Percentiles rank a stretch among this genome's conserved stretches.
Conservation (phyloP, 2,797 vertebrate genomes). For the Aplochiton taeniatus region DNA sequence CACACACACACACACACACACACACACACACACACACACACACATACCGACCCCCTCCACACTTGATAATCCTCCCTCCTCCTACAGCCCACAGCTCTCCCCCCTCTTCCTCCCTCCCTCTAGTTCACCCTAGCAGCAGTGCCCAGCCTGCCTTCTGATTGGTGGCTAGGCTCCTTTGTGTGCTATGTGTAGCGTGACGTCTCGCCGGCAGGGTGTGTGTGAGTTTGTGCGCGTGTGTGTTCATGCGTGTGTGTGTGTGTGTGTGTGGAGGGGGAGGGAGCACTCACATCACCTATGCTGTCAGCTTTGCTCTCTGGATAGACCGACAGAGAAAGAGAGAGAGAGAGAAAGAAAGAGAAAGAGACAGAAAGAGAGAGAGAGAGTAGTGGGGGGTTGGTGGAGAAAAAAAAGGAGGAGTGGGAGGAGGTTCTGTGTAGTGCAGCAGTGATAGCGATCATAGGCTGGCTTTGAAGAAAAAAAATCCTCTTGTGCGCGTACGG, state of each 20-base stretch:
- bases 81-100: constrained; percentile 21
- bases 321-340: constrained; percentile 38
- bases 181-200: constrained; percentile 77
- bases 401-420: constrained; percentile 25
- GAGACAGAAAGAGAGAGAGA: constrained; percentile 23
- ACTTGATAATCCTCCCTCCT: constrained; percentile 20
- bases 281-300: constrained; percentile 68
- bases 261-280: constrained; percentile 45
- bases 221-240: constrained; percentile 33
- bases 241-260: constrained; percentile 54
- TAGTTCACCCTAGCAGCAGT: constrained; percentile 83
- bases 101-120: constrained; percentile 54
- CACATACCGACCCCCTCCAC: constrained; percentile 31
- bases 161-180: constrained; percentile 75
- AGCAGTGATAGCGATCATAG: constrained; percentile 67
- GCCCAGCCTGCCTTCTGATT: constrained; percentile 67
- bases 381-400: constrained; percentile 44
- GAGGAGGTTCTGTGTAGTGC: constrained; percentile 50
- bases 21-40: constrained; percentile 17
- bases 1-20: constrained; percentile 20
- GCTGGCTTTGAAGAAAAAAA: constrained; percentile 52
- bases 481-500: constrained; percentile 53
- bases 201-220: constrained; percentile 50
- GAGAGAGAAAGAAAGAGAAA: constrained; percentile 30
- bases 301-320: constrained; percentile 45